Percentiles rank a stretch among this genome's conserved stretches.
Conservation (phyloP, 2,797 vertebrate species). For the Microtus agrestis region DNA sequence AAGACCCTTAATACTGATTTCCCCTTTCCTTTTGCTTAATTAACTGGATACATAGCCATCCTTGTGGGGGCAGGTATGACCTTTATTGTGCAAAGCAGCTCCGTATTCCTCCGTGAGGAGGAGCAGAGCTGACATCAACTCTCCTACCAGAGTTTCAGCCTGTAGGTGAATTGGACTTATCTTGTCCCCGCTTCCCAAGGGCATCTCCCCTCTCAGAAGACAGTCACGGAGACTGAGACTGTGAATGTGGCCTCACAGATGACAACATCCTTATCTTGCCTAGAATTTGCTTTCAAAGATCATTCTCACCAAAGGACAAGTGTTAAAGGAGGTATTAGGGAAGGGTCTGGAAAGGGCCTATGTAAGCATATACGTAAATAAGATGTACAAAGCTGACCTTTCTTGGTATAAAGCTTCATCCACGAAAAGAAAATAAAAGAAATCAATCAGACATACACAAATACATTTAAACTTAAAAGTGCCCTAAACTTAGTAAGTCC, state of each 20-base stretch:
- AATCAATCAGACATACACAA: not conserved
- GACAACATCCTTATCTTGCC: not conserved
- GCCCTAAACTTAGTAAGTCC: not conserved
- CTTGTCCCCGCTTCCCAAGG: not conserved
- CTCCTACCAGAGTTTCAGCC: not conserved
- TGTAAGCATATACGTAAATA: not conserved
- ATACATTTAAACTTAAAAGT: not conserved
- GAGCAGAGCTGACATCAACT: conserved; percentile 52
- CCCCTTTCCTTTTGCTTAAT: conserved; percentile 95
- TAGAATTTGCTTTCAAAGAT: not conserved
- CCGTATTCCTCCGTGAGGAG: conserved; percentile 90
- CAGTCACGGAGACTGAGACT: not conserved
- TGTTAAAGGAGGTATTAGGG: not conserved
- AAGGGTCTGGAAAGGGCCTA: not conserved
- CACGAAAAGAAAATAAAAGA: no score
- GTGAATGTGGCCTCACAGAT: not conserved
- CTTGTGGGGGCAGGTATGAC: conserved; percentile 97
- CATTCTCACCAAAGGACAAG: not conserved
- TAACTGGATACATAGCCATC: conserved; percentile 97
- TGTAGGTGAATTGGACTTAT: not conserved
- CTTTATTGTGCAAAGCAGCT: conserved; percentile 98
- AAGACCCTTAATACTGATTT: conserved; percentile 98
- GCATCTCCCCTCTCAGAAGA: not conserved
- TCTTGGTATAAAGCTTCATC: not conserved
- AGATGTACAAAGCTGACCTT: not conserved